These are phyloP conservation scores for Phenganax marumi DNA, from an alignment of 92 coral and sea anemone genomes.

Conservation along the genomic window DNA sequence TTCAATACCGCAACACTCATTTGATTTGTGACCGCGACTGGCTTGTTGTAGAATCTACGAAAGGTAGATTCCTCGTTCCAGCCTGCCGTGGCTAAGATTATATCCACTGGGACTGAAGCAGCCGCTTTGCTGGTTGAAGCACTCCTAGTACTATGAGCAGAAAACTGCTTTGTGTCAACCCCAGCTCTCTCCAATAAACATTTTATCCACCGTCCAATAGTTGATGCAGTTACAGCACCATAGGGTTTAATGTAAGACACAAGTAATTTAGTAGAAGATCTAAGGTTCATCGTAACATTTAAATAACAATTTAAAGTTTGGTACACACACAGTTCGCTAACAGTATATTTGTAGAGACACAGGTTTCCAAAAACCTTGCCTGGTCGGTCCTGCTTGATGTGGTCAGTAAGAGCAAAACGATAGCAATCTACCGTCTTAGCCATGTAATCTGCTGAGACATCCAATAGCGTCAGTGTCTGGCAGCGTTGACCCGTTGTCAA, in stretches of 20 bases:
- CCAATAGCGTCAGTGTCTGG: conserved; percentile 6
- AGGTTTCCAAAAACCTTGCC: background rate
- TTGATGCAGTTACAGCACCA: conserved; percentile 46
- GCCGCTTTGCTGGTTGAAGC: no score
- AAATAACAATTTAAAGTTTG: background rate
- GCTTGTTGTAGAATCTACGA: conserved; percentile 53
- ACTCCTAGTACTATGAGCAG: no score
- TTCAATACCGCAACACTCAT: background rate
- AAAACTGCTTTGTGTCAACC: no score
- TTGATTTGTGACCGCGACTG: conserved; percentile 47
- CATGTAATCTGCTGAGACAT: background rate
- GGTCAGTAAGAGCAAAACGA: background rate
- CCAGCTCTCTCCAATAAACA: no score
- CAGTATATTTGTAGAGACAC: background rate
- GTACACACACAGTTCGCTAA: conserved; percentile 18
- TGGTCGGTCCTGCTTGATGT: conserved; percentile 24
- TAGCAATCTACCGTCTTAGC: background rate
- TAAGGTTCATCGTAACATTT: conserved; percentile 24
- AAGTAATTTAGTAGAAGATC: conserved; percentile 44
- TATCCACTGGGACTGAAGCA: no score
- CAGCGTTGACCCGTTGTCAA: conserved; percentile 13
- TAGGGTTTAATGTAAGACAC: conserved; percentile 55
- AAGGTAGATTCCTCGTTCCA: conserved; percentile 66
- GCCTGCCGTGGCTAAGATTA: conserved; percentile 50
- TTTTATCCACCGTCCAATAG: conserved; percentile 55